Conservation (phyloP, 1,140 invertebrate species). For the Varroa destructor region DNA sequence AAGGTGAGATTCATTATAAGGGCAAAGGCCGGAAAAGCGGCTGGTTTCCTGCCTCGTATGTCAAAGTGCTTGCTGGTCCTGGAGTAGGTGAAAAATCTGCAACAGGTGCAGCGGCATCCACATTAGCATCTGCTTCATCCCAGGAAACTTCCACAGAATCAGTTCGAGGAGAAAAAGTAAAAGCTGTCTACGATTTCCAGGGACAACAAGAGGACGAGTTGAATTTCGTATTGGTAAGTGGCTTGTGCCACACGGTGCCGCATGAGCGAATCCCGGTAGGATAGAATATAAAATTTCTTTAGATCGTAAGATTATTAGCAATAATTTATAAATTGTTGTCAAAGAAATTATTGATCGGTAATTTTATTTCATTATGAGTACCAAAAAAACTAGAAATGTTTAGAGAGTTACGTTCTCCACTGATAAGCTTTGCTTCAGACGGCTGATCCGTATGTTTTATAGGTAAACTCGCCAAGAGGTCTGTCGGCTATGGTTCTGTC, state of each 20-base stretch:
- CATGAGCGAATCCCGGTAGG: too few relatives aligned
- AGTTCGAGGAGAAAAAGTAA: constrained; percentile 47
- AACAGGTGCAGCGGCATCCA: constrained; percentile 32
- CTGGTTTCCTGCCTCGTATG: constrained; percentile 95
- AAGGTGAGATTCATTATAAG: constrained; percentile 89
- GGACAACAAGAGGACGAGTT: constrained; percentile 87
- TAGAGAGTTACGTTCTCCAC: too few relatives aligned
- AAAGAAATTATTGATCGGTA: too few relatives aligned
- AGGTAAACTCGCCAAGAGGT: too few relatives aligned
- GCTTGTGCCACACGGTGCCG: background rate
- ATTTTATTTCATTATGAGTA: too few relatives aligned
- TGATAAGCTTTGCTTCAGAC: too few relatives aligned
- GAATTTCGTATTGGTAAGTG: constrained; percentile 55
- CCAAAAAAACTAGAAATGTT: too few relatives aligned
- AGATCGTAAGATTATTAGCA: too few relatives aligned
- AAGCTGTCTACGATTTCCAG: constrained; percentile 78
- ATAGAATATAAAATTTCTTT: too few relatives aligned
- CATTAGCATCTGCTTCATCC: constrained; percentile 31
- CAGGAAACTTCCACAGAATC: constrained; percentile 35
- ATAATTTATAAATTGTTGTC: too few relatives aligned
- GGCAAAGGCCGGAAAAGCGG: constrained; percentile 87
- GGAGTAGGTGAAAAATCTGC: constrained; percentile 37
- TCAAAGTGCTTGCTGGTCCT: constrained; percentile 55
- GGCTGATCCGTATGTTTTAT: too few relatives aligned
- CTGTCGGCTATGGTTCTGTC: too few relatives aligned